Evolutionary conservation across 1,140 invertebrate species (phyloP), one percentile per base, ranked within the genome.

Genomic region (Orchesella cincta): DNA sequence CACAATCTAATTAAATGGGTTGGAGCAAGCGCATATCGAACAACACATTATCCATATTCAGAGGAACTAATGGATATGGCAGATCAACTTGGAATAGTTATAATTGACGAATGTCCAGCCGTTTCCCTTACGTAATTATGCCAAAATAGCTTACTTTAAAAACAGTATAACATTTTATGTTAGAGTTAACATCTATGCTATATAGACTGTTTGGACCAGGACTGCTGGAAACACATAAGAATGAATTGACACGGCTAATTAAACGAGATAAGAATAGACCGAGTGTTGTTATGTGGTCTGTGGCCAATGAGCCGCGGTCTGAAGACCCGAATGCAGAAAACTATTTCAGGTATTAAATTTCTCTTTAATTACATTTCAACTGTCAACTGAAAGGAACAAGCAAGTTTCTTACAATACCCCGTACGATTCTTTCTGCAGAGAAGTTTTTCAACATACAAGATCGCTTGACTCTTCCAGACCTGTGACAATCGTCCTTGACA

Each of bases 1-100:
- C 93, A 97, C 84, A 97, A 98, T 84, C 87, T 99, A 72, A 89
- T 99, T 0, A 93, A 93, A 85, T 99, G 97, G 97, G 88, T 97
- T 33, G 96, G 96, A 3, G 96, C 93, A 1, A 98, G 98, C 87
- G 90, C 93, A 20, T 98, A 97, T 85, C 89, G 98, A 31, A 99
- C 97, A 0, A 98, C 96, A 0, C 97, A 99, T 85, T 99, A 99
- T 87, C 97, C 97, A 12, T 99, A 99, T 86, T 94, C 95, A 1
- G 97, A 99, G 83, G 97, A 99, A 87, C 93, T 98, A 34, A 94
- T 98, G 90, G 94, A 98, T 84, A 88, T 95, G 83, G 96, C 96
- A 31, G 97, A 99, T 85, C 89, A 92, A 83, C 88, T 93, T 79
- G 97, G 97, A 39, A 96, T 99, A 81, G 94, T 97, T 85, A 93